These are phyloP conservation scores for Ictalurus punctatus DNA, from an alignment of 2,113 vertebrate genomes.

Conservation along the genomic window DNA sequence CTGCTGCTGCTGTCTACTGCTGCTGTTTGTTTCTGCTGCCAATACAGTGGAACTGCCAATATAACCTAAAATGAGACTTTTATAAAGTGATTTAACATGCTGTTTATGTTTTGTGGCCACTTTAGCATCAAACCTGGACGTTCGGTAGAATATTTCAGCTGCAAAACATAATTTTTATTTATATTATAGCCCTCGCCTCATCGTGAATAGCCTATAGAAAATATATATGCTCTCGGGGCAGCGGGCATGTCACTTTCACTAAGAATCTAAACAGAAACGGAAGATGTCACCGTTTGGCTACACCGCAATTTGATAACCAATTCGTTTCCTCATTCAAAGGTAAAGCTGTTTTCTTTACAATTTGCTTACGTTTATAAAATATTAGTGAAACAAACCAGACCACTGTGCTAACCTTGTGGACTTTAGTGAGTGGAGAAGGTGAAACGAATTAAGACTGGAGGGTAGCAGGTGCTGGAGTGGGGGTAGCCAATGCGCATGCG, in stretches of 20 bases:
- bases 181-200: background rate
- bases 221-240: background rate
- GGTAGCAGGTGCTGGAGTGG: slow-evolving; percentile 57
- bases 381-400: background rate
- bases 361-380: background rate
- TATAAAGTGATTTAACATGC: background rate
- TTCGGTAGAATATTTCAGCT: background rate
- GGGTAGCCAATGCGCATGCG: slow-evolving; percentile 65
- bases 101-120: background rate
- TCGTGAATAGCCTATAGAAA: background rate
- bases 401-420: background rate
- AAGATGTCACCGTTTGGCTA: background rate
- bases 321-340: too few relatives aligned
- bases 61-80: background rate
- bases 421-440: slow-evolving; percentile 49
- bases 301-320: background rate
- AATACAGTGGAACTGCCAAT: background rate
- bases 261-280: background rate
- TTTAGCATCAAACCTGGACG: background rate
- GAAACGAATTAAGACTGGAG: slow-evolving; percentile 59
- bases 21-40: background rate
- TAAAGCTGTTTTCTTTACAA: background rate
- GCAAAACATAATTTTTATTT: slow-evolving; percentile 7
- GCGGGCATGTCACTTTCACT: background rate
- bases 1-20: background rate